Conservation (phyloP, 2,888 invertebrate genomes). For the Ferdinandea cuprea region DNA sequence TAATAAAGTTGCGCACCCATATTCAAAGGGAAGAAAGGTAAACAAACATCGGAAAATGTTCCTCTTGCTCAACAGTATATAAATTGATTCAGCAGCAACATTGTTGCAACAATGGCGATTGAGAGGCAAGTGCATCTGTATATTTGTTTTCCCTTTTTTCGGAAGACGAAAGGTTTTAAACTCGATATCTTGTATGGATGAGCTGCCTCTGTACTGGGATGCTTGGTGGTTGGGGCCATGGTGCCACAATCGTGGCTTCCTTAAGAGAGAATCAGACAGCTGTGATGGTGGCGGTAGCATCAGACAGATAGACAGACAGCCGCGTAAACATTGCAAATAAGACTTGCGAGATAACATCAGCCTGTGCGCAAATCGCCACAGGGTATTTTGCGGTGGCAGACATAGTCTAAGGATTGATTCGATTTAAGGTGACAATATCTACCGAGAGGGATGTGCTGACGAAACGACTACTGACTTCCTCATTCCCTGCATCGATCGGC, state of each 20-base stretch:
- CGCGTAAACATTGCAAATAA: conserved; percentile 37
- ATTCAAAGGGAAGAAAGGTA: not conserved
- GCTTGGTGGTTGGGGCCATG: not conserved
- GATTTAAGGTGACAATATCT: conserved; percentile 28
- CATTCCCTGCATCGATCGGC: not conserved
- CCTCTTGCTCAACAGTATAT: conserved; percentile 4
- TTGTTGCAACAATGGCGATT: conserved; percentile 55
- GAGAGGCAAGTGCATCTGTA: conserved; percentile 17
- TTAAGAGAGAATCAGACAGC: not conserved
- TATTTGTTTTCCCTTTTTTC: conserved; percentile 9
- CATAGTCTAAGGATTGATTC: conserved; percentile 33
- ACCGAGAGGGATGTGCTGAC: conserved; percentile 1
- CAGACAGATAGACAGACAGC: conserved; percentile 41
- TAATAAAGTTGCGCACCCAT: conserved; percentile 33
- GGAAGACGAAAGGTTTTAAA: not conserved
- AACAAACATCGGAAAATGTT: not conserved
- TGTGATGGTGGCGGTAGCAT: conserved; percentile 7
- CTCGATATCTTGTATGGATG: conserved; percentile 3
- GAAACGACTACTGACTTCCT: not conserved
- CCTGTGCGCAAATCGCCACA: not conserved
- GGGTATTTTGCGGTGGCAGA: not conserved
- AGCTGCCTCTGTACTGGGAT: not conserved
- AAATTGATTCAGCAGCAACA: conserved; percentile 50
- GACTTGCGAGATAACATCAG: conserved; percentile 31
- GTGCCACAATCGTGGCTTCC: not conserved